Conservation (phyloP, 1,140 invertebrate genomes). For the Agrilus planipennis region DNA sequence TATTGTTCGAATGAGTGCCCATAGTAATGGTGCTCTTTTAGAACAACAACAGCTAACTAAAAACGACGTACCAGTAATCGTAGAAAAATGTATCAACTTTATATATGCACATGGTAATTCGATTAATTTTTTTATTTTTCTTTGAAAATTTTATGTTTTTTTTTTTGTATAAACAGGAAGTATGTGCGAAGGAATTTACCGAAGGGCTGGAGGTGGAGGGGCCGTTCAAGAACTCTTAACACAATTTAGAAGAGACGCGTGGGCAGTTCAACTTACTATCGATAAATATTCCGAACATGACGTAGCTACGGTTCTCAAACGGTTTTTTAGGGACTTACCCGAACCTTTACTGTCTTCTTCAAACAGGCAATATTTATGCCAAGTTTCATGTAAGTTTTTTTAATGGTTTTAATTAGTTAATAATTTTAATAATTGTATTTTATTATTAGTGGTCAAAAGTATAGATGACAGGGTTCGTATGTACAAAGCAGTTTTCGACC, state of each 20-base stretch:
- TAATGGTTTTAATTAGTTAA: not conserved
- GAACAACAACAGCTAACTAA: conserved; percentile 76
- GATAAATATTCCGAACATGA: conserved; percentile 72
- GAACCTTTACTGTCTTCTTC: conserved; percentile 49
- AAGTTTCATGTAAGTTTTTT: conserved; percentile 28
- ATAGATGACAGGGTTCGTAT: conserved; percentile 40
- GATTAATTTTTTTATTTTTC: conserved; percentile 2
- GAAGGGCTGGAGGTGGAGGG: conserved; percentile 63
- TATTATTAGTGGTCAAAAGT: conserved; percentile 38
- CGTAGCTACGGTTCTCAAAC: conserved; percentile 70
- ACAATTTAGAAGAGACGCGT: conserved; percentile 66
- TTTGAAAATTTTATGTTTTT: not conserved
- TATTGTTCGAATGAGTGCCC: conserved; percentile 57
- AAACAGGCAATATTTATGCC: conserved; percentile 28
- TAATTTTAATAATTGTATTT: not conserved
- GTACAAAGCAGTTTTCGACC: conserved; percentile 50
- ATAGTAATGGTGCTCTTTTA: conserved; percentile 61
- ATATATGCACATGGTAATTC: conserved; percentile 66
- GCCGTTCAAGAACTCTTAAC: conserved; percentile 62
- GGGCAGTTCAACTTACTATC: conserved; percentile 63
- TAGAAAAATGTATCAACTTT: conserved; percentile 84
- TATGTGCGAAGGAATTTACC: conserved; percentile 75
- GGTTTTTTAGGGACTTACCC: conserved; percentile 69
- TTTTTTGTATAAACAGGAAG: conserved; percentile 51
- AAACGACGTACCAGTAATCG: conserved; percentile 75